phyloP scores from a whole-genome alignment of 2,797 vertebrate species.

The Danio kyathit region DNA sequence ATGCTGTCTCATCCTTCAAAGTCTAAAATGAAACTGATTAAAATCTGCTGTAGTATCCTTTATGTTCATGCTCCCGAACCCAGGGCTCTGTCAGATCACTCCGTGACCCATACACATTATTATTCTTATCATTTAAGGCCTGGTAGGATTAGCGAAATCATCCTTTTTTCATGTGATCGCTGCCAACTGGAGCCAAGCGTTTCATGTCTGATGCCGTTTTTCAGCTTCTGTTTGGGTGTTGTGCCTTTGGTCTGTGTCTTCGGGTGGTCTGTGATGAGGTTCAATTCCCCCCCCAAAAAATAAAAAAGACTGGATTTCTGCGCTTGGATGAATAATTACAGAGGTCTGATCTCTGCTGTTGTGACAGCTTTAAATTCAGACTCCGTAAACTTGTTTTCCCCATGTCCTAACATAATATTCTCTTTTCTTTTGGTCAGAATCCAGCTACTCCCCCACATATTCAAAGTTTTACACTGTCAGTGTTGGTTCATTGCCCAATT shows the following conservation, averaged over 20 bases:
- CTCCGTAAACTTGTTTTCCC: not conserved
- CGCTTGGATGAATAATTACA: constrained; percentile 27
- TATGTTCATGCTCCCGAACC: not conserved
- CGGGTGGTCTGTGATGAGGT: constrained; percentile 28
- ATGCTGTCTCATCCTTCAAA: constrained; percentile 6
- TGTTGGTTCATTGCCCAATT: not conserved
- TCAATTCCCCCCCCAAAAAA: not conserved
- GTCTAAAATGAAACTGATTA: not conserved
- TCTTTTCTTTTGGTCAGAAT: not conserved
- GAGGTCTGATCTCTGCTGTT: constrained; percentile 7
- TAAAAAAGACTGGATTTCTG: constrained; percentile 21
- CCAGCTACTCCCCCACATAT: not conserved
- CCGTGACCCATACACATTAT: not conserved
- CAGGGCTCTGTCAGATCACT: not conserved
- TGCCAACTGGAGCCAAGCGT: constrained; percentile 30
- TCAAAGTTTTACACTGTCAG: not conserved
- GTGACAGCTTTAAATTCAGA: constrained; percentile 8
- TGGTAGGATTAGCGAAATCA: constrained; percentile 44
- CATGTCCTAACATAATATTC: not conserved
- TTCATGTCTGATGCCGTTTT: constrained; percentile 29
- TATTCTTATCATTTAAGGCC: constrained; percentile 44
- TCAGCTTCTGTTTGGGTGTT: not conserved
- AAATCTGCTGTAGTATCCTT: not conserved
- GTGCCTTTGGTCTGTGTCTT: constrained; percentile 34
- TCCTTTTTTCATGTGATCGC: constrained; percentile 33